Evolutionary conservation across 92 coral and sea anemone genomes (phyloP), one percentile per base, ranked within the genome.

Genomic region (Epizoanthus fatuus): DNA sequence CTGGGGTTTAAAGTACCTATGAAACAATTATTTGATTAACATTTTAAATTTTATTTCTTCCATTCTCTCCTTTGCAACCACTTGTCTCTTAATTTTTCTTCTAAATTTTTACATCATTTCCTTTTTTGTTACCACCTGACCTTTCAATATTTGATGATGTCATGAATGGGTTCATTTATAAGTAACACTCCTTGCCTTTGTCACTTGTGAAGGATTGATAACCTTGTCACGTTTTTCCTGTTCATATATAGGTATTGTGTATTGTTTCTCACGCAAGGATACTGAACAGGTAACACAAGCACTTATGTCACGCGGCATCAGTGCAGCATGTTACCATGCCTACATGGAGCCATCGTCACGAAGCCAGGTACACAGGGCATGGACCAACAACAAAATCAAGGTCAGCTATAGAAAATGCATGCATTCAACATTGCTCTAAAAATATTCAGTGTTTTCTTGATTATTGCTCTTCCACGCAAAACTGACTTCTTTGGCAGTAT

Each of bases 321-420:
- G 91, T 72, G 99, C 99, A 2, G 92, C 95, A 19, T 95, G 97
- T 84, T 97, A 97, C 93, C 99, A 97, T 87, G 98, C 95, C 15
- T 94, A 89, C 69, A 76, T 97, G 90, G 87, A 91, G n/a, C 74
- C 95, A 7, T 86, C 80, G 59, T 79, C 95, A 20, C 91, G 97
- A 20, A 95, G 95, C 72, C 94, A 90, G 57, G 95, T 97, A 17
- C 99, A 97, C 65, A 85, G 72, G 25, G 91, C 96, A 14, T 95
- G 99, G 99, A 93, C 93, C 49, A 90, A 81, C 11, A 92, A 96
- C 62, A 86, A 72, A 77, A 84, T 97, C 44, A 95, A 95, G 91
- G 99, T 97, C 38, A 7, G 60, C 69, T 32, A 63, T 19, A 11
- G 32, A 5, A n/a, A n/a, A 7, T 60, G 2, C 0, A n/a, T 0